Percentiles rank a stretch among this genome's conserved stretches.
Conservation (phyloP, 2,113 vertebrate genomes). For the Epinephelus fuscoguttatus region DNA sequence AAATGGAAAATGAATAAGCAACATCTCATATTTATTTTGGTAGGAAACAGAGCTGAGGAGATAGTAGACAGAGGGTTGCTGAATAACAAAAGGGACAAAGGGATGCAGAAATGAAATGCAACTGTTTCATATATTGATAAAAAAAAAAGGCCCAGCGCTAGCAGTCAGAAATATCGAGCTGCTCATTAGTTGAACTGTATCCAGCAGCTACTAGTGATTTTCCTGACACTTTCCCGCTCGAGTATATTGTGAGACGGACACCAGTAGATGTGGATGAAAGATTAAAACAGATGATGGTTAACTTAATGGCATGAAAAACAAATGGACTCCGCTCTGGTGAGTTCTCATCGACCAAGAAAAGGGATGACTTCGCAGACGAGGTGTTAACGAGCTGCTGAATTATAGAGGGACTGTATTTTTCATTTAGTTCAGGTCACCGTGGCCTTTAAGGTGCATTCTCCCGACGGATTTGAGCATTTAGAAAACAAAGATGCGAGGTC, state of each 20-base stretch:
- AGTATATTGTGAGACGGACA: slow-evolving; percentile 19
- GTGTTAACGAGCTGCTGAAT: slow-evolving; percentile 41
- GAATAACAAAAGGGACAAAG: slow-evolving; percentile 36
- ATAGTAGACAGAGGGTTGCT: background rate
- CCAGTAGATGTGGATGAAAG: background rate
- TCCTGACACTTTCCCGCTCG: slow-evolving; percentile 27
- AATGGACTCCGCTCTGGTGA: background rate
- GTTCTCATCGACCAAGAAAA: background rate
- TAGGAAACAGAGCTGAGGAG: slow-evolving; percentile 25
- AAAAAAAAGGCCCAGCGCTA: slow-evolving; percentile 5
- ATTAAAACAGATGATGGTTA: slow-evolving; percentile 41
- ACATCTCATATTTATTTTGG: slow-evolving; percentile 49
- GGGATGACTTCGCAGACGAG: background rate
- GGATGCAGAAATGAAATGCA: slow-evolving; percentile 44
- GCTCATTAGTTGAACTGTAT: slow-evolving; percentile 51
- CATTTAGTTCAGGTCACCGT: background rate
- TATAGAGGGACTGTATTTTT: slow-evolving; percentile 20
- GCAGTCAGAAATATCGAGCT: slow-evolving; percentile 45
- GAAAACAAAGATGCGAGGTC: slow-evolving; percentile 46
- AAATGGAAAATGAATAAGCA: slow-evolving; percentile 48
- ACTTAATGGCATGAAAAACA: background rate
- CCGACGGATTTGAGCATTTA: slow-evolving; percentile 18
- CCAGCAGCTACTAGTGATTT: slow-evolving; percentile 42
- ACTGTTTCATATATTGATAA: slow-evolving; percentile 31
- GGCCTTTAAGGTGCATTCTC: slow-evolving; percentile 34